Conservation (phyloP, 2,113 vertebrate species). For the Amblyornis subalaris region DNA sequence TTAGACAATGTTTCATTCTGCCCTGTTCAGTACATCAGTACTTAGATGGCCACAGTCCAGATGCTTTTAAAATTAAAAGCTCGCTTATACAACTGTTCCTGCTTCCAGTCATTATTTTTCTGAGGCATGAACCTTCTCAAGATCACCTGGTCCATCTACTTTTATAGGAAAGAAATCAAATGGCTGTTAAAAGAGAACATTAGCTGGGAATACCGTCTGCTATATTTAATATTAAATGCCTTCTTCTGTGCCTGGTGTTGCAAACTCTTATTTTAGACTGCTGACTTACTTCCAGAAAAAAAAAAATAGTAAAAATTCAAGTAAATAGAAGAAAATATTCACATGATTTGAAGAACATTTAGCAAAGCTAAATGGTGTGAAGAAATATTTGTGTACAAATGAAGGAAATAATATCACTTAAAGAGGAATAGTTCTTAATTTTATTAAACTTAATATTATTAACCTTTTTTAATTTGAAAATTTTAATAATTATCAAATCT, state of each 20-base stretch:
- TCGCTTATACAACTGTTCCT: background rate
- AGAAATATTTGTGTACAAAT: background rate
- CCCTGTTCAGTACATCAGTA: background rate
- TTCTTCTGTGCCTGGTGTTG: background rate
- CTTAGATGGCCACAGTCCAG: background rate
- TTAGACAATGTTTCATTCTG: background rate
- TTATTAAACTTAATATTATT: background rate
- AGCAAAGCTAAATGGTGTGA: background rate
- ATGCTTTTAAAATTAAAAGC: background rate
- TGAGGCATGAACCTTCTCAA: background rate
- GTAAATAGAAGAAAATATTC: background rate
- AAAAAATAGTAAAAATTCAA: background rate
- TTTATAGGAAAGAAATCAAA: background rate
- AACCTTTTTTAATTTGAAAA: background rate
- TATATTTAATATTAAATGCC: background rate
- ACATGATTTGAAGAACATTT: background rate
- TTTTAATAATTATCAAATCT: background rate
- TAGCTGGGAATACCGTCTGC: background rate
- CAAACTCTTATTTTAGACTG: background rate
- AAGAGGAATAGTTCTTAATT: background rate
- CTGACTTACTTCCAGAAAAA: background rate
- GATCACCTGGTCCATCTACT: background rate
- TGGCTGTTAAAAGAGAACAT: background rate
- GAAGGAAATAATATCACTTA: background rate
- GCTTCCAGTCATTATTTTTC: background rate